phyloP scores from a whole-genome alignment of 2,113 vertebrate genomes.

The Neoarius graeffei region DNA sequence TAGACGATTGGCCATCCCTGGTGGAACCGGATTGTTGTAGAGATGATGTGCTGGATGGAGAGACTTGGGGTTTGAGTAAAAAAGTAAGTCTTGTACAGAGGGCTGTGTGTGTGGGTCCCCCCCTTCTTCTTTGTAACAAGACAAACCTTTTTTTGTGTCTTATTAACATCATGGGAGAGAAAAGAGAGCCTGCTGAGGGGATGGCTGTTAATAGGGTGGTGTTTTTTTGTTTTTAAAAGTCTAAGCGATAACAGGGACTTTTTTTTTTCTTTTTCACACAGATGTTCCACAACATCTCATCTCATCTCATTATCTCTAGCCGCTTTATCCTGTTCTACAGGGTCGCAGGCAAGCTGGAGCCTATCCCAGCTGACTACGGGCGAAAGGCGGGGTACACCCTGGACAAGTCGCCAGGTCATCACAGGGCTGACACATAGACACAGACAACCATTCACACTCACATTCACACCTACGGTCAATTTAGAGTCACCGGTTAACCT shows the following conservation, averaged over 20 bases:
- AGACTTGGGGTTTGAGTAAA: neutral
- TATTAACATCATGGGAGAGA: neutral
- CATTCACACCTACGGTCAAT: too few species aligned
- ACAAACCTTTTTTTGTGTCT: too few species aligned
- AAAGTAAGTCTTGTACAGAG: neutral
- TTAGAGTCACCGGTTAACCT: too few species aligned
- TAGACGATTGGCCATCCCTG: neutral
- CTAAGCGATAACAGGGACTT: neutral
- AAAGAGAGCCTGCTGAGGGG: neutral
- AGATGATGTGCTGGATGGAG: neutral
- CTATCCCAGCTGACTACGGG: too few species aligned
- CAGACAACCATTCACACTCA: too few species aligned
- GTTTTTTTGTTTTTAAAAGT: neutral
- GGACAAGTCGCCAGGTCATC: too few species aligned
- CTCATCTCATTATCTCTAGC: too few species aligned
- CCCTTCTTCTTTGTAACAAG: neutral
- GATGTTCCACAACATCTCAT: neutral
- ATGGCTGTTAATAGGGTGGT: neutral
- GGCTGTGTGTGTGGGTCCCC: neutral
- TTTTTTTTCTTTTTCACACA: too few species aligned
- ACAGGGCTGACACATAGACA: too few species aligned
- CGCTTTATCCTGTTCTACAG: too few species aligned
- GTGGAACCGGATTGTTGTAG: neutral
- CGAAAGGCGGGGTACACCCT: too few species aligned
- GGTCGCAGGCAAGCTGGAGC: too few species aligned